Conservation (phyloP, 2,888 invertebrate genomes). For the Conomelus anceps region DNA sequence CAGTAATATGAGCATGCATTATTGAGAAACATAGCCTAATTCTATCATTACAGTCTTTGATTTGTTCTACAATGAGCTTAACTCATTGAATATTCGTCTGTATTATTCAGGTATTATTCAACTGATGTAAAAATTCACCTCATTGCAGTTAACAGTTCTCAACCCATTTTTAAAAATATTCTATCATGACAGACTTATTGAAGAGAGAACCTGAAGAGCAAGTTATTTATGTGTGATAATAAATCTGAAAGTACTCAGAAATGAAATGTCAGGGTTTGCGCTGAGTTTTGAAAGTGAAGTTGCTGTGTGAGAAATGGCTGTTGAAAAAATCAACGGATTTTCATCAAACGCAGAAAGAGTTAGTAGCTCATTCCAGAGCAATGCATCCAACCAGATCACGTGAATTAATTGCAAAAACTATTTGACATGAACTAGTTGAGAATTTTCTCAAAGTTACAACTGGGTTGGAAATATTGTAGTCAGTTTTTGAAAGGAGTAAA, state of each 20-base stretch:
- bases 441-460: background rate
- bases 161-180: background rate
- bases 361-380: background rate
- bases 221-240: background rate
- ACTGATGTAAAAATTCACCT: background rate
- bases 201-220: background rate
- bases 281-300: background rate
- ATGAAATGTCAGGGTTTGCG: background rate
- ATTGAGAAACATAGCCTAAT: too few relatives aligned
- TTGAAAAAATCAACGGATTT: background rate
- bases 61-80: too few relatives aligned
- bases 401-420: background rate
- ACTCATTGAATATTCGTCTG: too few relatives aligned
- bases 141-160: background rate
- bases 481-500: too few relatives aligned
- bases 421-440: background rate
- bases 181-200: background rate
- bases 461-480: too few relatives aligned
- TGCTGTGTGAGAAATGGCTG: background rate
- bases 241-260: background rate
- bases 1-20: too few relatives aligned
- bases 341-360: background rate
- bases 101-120: too few relatives aligned
- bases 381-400: background rate
- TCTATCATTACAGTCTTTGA: too few relatives aligned